Evolutionary conservation across 2,113 vertebrate species (phyloP), one percentile per base, ranked within the genome.

Genomic region (Zosterops hypoxanthus): DNA sequence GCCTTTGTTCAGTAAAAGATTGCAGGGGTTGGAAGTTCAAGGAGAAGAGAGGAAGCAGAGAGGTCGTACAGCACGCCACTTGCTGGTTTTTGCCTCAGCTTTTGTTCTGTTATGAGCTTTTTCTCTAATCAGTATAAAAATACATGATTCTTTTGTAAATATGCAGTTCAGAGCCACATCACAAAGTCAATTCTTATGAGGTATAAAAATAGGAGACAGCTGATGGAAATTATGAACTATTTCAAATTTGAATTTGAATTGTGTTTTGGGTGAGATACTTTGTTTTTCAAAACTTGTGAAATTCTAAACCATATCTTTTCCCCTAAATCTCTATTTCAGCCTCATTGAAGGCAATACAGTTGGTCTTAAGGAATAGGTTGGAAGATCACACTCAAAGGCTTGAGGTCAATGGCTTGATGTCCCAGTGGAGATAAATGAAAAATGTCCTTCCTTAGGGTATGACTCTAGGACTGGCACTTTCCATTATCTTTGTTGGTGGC

Each of bases 381-480:
- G 34, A 63, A 63, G 16, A 14, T 49, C 5, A 7, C 4, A 13
- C 21, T 70, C 8, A 31, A 76, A 76, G 36, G 41, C 20, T 80
- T 52, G 10, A 8, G 2, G 33, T 56, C 33, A 76, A 9, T 56
- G 26, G 23, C 17, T 69, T 55, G 17, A 50, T 39, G 33, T 57
- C 28, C 13, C 29, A 39, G 49, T 14, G 17, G 17, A 76, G 28
- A 16, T 8, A 31, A 56, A 5, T 25, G 22, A 61, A n/a, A 68
- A 44, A 9, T 9, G 5, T 21, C 6, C 4, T 33, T 49, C 31
- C 4, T 81, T 3, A 2, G 3, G 8, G 8, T 9, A 7, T 8
- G 6, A 26, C n/a, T 70, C 50, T 64, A 33, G 28, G 49, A 57
- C 17, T 0, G 0, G 17, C 5, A 5, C 17, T 50, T 61, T 63